phyloP scores from a whole-genome alignment of 1,140 invertebrate species.

The Hycleus phaleratus region DNA sequence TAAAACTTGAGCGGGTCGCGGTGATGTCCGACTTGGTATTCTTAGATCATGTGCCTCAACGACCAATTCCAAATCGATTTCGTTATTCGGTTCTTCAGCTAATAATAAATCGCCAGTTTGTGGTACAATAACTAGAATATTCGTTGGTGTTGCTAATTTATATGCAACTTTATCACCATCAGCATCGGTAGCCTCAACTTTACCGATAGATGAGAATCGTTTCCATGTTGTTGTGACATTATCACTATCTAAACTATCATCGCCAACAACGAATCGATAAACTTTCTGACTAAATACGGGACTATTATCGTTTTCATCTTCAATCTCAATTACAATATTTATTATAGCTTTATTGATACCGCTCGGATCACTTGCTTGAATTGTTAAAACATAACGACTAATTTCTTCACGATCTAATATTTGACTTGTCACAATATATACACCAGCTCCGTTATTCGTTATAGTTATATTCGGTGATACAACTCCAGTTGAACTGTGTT shows the following conservation, averaged over 20 bases:
- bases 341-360: constrained; percentile 66
- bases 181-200: constrained; percentile 71
- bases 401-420: constrained; percentile 66
- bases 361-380: constrained; percentile 67
- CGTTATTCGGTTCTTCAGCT: constrained; percentile 60
- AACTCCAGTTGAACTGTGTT: constrained; percentile 48
- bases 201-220: constrained; percentile 70
- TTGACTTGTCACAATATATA: constrained; percentile 62
- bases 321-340: constrained; percentile 62
- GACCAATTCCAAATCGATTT: constrained; percentile 58
- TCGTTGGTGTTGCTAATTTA: constrained; percentile 66
- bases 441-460: constrained; percentile 50
- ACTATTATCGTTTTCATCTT: constrained; percentile 86
- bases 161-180: constrained; percentile 85
- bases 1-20: constrained; percentile 62
- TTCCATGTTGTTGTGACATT: constrained; percentile 55
- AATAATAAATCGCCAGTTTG: constrained; percentile 84
- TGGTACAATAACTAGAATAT: constrained; percentile 76
- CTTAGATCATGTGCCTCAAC: constrained; percentile 77
- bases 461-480: constrained; percentile 51
- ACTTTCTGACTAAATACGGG: constrained; percentile 69
- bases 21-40: constrained; percentile 58
- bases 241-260: constrained; percentile 46
- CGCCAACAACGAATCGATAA: constrained; percentile 68
- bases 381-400: constrained; percentile 58